A percentile compares a stretch with the other conserved stretches of the same genome.
phyloP scores from a whole-genome alignment of 2,888 invertebrate genomes.

The Rhaphigaster nebulosa region DNA sequence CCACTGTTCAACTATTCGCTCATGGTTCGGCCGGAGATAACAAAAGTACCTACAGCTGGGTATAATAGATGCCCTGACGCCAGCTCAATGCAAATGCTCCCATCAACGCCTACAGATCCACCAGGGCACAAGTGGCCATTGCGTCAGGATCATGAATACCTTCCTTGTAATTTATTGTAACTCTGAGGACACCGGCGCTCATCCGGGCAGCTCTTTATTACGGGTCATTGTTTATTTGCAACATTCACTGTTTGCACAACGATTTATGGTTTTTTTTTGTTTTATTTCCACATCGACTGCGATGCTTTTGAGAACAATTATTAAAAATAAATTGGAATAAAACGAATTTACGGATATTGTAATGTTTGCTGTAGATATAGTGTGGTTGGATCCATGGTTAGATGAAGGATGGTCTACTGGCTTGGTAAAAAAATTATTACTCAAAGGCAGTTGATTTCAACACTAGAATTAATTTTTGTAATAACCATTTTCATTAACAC shows the following conservation, averaged over 20 bases:
- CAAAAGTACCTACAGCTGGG: neutral
- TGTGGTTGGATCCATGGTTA: neutral
- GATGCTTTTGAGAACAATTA: neutral
- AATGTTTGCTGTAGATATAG: neutral
- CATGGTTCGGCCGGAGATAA: neutral
- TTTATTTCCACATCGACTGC: neutral
- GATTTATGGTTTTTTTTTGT: neutral
- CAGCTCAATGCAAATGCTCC: neutral
- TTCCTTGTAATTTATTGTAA: conserved; percentile 31
- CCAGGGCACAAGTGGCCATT: conserved; percentile 8
- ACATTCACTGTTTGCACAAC: neutral
- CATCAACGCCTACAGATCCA: neutral
- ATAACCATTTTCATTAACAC: too few species aligned
- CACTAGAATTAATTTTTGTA: too few species aligned
- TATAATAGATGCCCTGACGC: conserved; percentile 4
- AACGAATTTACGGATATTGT: neutral
- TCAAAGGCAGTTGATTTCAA: too few species aligned
- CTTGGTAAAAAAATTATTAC: too few species aligned
- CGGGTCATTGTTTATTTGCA: neutral
- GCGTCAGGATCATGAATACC: conserved; percentile 23
- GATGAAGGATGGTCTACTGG: too few species aligned
- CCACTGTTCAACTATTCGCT: too few species aligned
- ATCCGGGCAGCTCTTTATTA: too few species aligned
- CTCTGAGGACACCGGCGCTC: conserved; percentile 1
- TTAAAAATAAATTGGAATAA: neutral